Conservation (phyloP, 2,888 invertebrate species). For the Pherbina coryleti region DNA sequence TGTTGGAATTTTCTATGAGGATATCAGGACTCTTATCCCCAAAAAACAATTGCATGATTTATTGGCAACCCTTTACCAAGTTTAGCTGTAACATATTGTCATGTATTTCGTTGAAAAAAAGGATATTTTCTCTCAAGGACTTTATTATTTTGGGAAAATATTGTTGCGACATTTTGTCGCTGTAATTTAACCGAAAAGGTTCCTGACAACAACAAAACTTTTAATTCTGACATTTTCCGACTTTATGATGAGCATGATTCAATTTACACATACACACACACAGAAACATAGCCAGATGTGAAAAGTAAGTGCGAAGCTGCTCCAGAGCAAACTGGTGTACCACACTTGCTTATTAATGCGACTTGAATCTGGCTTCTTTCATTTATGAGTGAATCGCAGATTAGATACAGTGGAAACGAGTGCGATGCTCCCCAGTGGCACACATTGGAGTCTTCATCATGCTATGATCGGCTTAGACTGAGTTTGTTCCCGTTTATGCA, state of each 20-base stretch:
- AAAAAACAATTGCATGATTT: no score
- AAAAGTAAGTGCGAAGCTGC: neutral
- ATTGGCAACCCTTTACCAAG: no score
- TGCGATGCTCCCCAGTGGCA: conserved; percentile 6
- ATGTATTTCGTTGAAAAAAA: no score
- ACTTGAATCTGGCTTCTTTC: conserved; percentile 5
- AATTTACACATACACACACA: neutral
- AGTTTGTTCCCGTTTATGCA: neutral
- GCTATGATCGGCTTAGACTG: conserved; percentile 19
- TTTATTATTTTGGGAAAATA: no score
- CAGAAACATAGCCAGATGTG: neutral
- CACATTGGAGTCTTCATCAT: conserved; percentile 1
- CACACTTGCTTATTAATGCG: conserved; percentile 22
- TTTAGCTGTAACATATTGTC: no score
- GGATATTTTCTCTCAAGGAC: no score
- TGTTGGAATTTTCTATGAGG: no score
- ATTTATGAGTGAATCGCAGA: conserved; percentile 9
- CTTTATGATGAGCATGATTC: neutral
- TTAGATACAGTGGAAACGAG: neutral
- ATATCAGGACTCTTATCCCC: no score
- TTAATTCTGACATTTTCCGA: neutral
- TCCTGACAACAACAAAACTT: no score
- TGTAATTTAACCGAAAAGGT: no score
- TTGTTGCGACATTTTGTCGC: no score
- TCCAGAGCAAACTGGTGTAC: neutral